Conservation (phyloP, 2,113 vertebrate genomes). For the Otus sunia region DNA sequence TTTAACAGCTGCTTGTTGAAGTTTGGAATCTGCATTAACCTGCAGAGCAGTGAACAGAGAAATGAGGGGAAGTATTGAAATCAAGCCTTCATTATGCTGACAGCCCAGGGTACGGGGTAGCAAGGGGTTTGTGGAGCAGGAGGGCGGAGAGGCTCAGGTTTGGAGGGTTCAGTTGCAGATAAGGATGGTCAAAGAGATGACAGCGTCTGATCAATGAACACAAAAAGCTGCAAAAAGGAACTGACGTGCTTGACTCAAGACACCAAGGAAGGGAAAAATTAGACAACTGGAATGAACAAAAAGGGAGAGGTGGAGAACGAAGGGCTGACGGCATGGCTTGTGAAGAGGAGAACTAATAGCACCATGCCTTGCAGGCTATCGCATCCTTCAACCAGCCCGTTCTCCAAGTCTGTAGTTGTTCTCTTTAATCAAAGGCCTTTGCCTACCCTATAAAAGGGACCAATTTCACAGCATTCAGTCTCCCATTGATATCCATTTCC, state of each 20-base stretch:
- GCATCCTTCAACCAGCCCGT: accelerated
- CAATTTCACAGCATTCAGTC: not conserved
- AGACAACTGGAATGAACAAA: not conserved
- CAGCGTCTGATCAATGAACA: slow-evolving; percentile 53
- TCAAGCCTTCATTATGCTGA: slow-evolving; percentile 84
- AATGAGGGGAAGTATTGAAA: slow-evolving; percentile 81
- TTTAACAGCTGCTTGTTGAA: slow-evolving; percentile 90
- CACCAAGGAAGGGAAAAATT: not conserved
- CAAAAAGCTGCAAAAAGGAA: slow-evolving; percentile 34
- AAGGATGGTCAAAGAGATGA: slow-evolving; percentile 40
- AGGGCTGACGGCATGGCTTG: not conserved
- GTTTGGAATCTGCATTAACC: slow-evolving; percentile 91
- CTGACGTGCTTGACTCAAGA: not conserved
- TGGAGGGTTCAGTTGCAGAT: slow-evolving; percentile 41
- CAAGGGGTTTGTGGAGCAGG: slow-evolving; percentile 11
- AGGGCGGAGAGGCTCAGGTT: not conserved
- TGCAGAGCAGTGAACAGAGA: slow-evolving; percentile 81
- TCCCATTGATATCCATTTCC: not conserved
- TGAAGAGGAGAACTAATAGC: not conserved
- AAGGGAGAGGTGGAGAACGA: not conserved
- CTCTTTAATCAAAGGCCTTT: not conserved
- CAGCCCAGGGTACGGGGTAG: slow-evolving; percentile 73
- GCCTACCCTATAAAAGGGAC: not conserved
- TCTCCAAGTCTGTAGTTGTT: not conserved
- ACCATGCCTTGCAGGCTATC: accelerated